phyloP scores from a whole-genome alignment of 2,888 invertebrate species.

The Ametastegia equiseti region DNA sequence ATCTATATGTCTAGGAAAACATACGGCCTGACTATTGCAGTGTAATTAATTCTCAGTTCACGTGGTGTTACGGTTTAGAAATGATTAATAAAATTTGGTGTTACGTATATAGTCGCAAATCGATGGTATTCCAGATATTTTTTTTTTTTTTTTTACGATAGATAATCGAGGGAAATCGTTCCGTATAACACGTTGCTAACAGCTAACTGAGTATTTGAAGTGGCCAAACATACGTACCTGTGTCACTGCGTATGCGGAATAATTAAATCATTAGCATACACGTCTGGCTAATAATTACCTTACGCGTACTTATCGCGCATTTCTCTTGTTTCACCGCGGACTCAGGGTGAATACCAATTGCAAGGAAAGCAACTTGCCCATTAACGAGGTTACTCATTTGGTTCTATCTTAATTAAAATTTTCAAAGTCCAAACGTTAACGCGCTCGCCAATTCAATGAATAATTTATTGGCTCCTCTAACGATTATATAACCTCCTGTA shows the following conservation, averaged over 20 bases:
- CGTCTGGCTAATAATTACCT: constrained; percentile 44
- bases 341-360: constrained; percentile 32
- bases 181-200: constrained; percentile 33
- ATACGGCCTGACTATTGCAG: neutral
- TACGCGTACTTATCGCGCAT: constrained; percentile 31
- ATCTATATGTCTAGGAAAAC: neutral
- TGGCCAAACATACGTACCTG: neutral
- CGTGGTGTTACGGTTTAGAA: no score
- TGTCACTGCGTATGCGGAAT: constrained; percentile 12
- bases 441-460: neutral
- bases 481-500: neutral
- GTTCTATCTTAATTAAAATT: constrained; percentile 13
- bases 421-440: neutral
- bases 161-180: constrained; percentile 9
- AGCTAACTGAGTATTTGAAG: neutral
- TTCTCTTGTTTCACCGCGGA: constrained; percentile 24
- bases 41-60: neutral
- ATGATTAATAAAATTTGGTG: no score
- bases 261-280: constrained; percentile 36
- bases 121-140: no score
- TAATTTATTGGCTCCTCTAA: neutral
- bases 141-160: no score
- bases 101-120: no score
- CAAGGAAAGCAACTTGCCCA: constrained; percentile 18
- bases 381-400: constrained; percentile 6